Evolutionary conservation across 2,113 vertebrate species (phyloP), one percentile per base, ranked within the genome.

Genomic region (Gymnogyps californianus): DNA sequence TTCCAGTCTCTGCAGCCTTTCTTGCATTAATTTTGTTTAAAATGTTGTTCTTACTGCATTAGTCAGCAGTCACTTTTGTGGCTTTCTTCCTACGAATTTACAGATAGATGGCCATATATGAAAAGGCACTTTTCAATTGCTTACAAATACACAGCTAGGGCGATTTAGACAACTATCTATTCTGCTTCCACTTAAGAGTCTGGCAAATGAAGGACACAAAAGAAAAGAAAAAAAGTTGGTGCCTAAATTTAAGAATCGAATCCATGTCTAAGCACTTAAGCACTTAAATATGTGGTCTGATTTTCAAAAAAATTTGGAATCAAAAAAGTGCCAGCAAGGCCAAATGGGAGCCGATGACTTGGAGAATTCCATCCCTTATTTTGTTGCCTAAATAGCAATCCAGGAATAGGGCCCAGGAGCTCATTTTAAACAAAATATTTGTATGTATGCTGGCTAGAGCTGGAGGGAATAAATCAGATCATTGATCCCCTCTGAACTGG

Each of bases 181-280:
- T 82, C 94, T 92, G 90, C 86, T 89, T 91, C 80, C 67, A 93
- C 77, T 90, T 88, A 90, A 16, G 16, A 81, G 25, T 44, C 62
- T 96, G 87, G 78, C 75, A 90, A 91, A 88, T 25, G 32, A 83
- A 91, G 36, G 22, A 83, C 32, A 46, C 25, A 51, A 82, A 70
- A 74, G 8, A 25, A 26, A 47, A n/a, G 6, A 17, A 32, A 80
- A 93, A n/a, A 75, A 40, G 4, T 20, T 10, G 7, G 40, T 89
- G 65, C 65, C 57, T 84, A 85, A 92, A 82, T 64, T 89, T 89
- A 91, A 94, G 93, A 93, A 94, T 62, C 13, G n/a, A 92, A 92
- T 82, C 83, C 88, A 89, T 4, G 59, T 79, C 90, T 90, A 95
- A 90, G 83, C 64, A 91, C 65, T 93, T 94, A 96, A 92, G 46